Percentiles rank a stretch among this genome's conserved stretches.
These are phyloP conservation scores for Epinotia ramella DNA, from an alignment of 2,888 invertebrate species.

Conservation along the genomic window DNA sequence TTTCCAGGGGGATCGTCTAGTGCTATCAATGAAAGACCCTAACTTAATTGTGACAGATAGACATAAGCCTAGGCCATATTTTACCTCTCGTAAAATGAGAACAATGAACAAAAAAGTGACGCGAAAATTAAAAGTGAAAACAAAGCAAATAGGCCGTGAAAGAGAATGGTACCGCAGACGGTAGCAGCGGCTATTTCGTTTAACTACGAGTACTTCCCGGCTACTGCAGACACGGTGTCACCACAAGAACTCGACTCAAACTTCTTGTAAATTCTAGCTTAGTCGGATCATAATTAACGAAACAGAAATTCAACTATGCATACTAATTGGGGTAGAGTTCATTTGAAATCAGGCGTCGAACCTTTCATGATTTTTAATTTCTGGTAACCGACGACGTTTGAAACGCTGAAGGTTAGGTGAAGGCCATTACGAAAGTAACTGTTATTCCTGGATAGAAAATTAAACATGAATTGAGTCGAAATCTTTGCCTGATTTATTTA, in stretches of 20 bases:
- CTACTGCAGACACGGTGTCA: constrained; percentile 30
- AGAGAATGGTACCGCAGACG: constrained; percentile 62
- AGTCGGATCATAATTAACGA: background rate
- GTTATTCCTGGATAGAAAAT: background rate
- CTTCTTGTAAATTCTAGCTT: background rate
- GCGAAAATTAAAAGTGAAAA: constrained; percentile 77
- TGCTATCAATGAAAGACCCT: constrained; percentile 37
- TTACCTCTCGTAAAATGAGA: constrained; percentile 58
- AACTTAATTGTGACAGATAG: constrained; percentile 41
- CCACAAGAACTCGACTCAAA: constrained; percentile 19
- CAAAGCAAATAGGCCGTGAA: constrained; percentile 76
- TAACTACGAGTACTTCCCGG: constrained; percentile 66
- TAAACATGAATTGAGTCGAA: no score
- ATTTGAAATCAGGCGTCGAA: background rate
- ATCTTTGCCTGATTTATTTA: background rate
- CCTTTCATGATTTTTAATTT: constrained; percentile 1
- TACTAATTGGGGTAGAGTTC: background rate
- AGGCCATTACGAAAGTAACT: background rate
- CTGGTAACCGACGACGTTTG: background rate
- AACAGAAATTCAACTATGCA: background rate
- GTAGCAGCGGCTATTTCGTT: constrained; percentile 60
- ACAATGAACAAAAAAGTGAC: constrained; percentile 69
- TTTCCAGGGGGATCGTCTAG: constrained; percentile 40
- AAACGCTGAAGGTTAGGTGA: background rate
- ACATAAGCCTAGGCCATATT: constrained; percentile 59